phyloP scores from a whole-genome alignment of 2,797 vertebrate genomes.

The Enteromius trimaculatus region DNA sequence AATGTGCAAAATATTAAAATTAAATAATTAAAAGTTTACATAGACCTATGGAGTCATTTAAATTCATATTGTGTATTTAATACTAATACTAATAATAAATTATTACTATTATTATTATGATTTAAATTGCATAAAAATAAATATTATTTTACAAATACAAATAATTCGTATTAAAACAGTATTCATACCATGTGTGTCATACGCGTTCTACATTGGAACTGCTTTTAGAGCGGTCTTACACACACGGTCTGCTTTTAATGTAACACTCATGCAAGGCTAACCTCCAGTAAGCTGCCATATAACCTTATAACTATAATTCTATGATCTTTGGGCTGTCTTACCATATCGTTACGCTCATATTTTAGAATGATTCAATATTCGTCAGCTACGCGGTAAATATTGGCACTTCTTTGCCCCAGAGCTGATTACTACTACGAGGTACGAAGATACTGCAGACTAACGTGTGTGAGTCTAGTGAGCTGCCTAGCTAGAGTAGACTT shows the following conservation, averaged over 20 bases:
- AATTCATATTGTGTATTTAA: not conserved
- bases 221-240: not conserved
- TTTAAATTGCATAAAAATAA: not conserved
- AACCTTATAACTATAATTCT: not conserved
- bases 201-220: slow-evolving; percentile 11
- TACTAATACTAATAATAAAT: not conserved
- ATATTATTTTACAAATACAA: not conserved
- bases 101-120: not conserved
- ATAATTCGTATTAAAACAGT: not conserved
- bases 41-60: not conserved
- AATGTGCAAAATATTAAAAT: slow-evolving; percentile 4
- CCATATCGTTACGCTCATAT: not conserved
- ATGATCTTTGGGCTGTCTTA: not conserved
- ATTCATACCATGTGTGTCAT: not conserved
- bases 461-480: not conserved
- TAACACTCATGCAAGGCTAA: not conserved
- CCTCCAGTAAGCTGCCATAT: not conserved
- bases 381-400: not conserved
- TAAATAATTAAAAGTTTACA: not conserved
- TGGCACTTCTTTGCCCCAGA: not conserved
- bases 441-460: not conserved
- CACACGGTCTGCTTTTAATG: slow-evolving; percentile 25
- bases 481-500: not conserved
- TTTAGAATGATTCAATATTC: not conserved
- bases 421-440: not conserved